phyloP scores from a whole-genome alignment of 1,140 invertebrate species.

The Phortica variegata region DNA sequence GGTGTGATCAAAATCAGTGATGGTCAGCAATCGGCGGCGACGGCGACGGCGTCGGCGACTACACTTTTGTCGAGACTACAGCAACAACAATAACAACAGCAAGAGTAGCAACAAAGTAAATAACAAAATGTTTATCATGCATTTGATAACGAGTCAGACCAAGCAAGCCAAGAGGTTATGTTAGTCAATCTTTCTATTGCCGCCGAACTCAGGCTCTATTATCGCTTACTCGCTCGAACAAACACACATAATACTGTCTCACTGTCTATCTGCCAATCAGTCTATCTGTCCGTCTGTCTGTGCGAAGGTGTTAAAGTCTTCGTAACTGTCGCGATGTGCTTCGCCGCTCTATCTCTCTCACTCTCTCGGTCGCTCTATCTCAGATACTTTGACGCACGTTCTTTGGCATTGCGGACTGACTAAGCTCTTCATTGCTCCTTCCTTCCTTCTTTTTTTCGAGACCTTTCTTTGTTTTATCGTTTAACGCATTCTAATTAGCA shows the following conservation, averaged over 20 bases:
- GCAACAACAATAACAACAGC: slow-evolving; percentile 26
- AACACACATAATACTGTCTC: no score
- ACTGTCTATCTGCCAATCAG: no score
- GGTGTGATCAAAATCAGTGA: slow-evolving; percentile 28
- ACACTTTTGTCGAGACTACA: background rate
- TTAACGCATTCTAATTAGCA: slow-evolving; percentile 49
- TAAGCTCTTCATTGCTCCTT: background rate
- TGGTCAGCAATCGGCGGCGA: background rate
- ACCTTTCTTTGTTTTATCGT: slow-evolving; percentile 26
- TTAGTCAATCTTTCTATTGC: no score
- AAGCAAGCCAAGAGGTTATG: background rate
- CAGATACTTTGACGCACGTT: no score
- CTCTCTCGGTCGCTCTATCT: background rate
- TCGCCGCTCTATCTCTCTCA: background rate
- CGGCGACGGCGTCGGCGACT: background rate
- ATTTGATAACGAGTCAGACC: slow-evolving; percentile 36
- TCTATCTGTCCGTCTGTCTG: background rate
- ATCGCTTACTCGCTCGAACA: no score
- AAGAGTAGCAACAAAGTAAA: slow-evolving; percentile 17
- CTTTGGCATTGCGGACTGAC: no score
- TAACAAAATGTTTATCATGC: slow-evolving; percentile 54
- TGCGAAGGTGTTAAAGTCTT: slow-evolving; percentile 43
- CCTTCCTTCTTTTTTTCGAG: slow-evolving; percentile 39
- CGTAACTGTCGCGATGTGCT: slow-evolving; percentile 29
- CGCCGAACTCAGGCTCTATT: no score